A percentile compares a stretch with the other conserved stretches of the same genome.
Evolutionary conservation across 1,140 invertebrate genomes (phyloP).

Genomic region (Orius insidiosus): DNA sequence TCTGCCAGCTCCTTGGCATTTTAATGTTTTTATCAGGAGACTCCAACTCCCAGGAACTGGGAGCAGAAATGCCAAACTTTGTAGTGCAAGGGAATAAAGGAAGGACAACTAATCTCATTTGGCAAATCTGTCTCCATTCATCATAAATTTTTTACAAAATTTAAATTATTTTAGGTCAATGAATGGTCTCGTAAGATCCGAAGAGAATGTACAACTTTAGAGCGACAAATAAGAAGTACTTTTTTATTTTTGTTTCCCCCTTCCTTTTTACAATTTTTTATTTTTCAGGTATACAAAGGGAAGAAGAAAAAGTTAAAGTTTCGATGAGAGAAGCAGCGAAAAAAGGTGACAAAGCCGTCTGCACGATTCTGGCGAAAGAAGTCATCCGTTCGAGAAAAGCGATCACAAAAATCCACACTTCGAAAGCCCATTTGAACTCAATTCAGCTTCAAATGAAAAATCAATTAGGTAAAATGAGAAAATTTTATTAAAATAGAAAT

Average conservation of each 20-base stretch:
- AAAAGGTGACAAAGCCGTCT: constrained; percentile 89
- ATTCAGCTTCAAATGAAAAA: constrained; percentile 96
- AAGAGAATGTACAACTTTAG: constrained; percentile 80
- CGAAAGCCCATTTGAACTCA: constrained; percentile 95
- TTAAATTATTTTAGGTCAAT: constrained; percentile 49
- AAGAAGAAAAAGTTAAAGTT: constrained; percentile 92
- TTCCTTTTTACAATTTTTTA: background rate
- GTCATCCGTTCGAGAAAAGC: constrained; percentile 79
- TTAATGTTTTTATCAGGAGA: constrained; percentile 5
- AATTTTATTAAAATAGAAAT: background rate
- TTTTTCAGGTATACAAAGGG: constrained; percentile 68
- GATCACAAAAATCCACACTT: constrained; percentile 78
- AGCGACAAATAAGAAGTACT: constrained; percentile 75
- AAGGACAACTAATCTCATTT: too few relatives aligned
- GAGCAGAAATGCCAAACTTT: background rate
- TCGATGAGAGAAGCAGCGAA: constrained; percentile 91
- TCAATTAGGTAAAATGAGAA: constrained; percentile 56
- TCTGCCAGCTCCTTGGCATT: background rate
- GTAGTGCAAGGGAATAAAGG: too few relatives aligned
- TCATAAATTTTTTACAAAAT: background rate
- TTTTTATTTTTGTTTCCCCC: constrained; percentile 4
- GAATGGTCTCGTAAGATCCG: constrained; percentile 87
- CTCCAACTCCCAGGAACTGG: background rate
- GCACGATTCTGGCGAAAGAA: constrained; percentile 88
- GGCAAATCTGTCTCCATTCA: too few relatives aligned